phyloP scores from a whole-genome alignment of 2,113 vertebrate species.

The Sinocyclocheilus anophthalmus region DNA sequence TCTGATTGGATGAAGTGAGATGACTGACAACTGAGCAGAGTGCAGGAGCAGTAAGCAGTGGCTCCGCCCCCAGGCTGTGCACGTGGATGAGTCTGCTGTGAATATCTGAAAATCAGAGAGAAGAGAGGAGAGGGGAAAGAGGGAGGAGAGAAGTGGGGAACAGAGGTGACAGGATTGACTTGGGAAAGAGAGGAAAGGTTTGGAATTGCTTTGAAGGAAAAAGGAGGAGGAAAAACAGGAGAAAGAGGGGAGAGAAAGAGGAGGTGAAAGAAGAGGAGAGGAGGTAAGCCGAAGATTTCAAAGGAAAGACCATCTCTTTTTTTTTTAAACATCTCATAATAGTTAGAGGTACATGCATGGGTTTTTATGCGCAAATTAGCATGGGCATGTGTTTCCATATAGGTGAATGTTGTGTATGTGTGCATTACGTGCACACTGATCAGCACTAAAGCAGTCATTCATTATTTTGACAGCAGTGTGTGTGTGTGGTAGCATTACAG shows the following conservation, averaged over 20 bases:
- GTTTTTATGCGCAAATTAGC: neutral
- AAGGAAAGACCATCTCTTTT: neutral
- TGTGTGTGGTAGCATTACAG: conserved; percentile 15
- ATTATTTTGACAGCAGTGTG: conserved; percentile 18
- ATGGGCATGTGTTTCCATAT: conserved; percentile 21
- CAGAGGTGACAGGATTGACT: conserved; percentile 59
- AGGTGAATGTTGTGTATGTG: neutral
- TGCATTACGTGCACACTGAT: neutral
- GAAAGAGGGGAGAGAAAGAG: conserved; percentile 25
- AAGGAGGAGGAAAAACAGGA: conserved; percentile 23
- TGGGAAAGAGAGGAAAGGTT: conserved; percentile 40
- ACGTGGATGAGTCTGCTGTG: conserved; percentile 69
- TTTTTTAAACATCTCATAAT: neutral
- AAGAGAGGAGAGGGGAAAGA: conserved; percentile 64
- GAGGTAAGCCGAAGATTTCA: conserved; percentile 9
- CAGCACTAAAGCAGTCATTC: conserved; percentile 6
- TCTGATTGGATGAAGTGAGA: conserved; percentile 55
- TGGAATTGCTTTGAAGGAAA: conserved; percentile 34
- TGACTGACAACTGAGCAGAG: conserved; percentile 59
- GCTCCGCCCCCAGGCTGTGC: conserved; percentile 60
- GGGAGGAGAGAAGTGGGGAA: conserved; percentile 60
- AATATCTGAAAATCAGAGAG: conserved; percentile 68
- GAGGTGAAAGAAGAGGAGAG: conserved; percentile 27
- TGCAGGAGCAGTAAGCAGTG: neutral
- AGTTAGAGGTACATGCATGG: neutral